Base-by-base conservation (phyloP, 2,113 vertebrate species). In the Callithrix jacchus region DNA sequence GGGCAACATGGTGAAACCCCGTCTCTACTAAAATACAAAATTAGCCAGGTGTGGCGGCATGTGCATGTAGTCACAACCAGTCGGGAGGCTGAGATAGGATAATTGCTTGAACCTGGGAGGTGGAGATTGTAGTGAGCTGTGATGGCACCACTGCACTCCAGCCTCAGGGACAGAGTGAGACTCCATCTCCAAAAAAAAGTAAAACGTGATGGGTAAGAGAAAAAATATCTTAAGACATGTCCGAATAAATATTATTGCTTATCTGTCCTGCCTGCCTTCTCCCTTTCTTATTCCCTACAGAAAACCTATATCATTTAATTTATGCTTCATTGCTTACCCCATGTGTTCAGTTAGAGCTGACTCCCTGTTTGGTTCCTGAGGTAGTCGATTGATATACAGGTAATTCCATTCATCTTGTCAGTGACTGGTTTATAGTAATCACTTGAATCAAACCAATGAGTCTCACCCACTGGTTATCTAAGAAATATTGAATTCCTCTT, bases 291-390 rank as follows among this genome's bases (percentile, higher is more conserved):
- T 45, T 77, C 6, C 23, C 27, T 58, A 30, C 4, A 73, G 32
- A 92, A 89, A 18, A 5, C 23, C 42, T 30, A 0, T 42, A 20
- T 49, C 49, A 74, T 54, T 86, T 27, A 89, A 76, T 32, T 86
- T 37, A 37, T 81, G 11, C 30, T 40, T 30, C 1, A 10, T 68
- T 66, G 35, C 52, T 76, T 30, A 61, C 5, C 13, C 18, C 21
- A 77, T 2, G 3, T 52, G 30, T 73, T 96, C 11, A 40, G 2
- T 45, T 74, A 86, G 32, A 82, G 10, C 1, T 11, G 5, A 77
- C 1, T 56, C 1, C 4, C 18, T 1, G 4, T 77, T 68, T 5
- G 56, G 30, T 11, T 49, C 18, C 10, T 14, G 1, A 66, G 3
- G 5, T 77, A 30, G 3, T n/a, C 89, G 21, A 49, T 35, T 47